These are phyloP conservation scores for Zelleria hepariella DNA, from an alignment of 2,888 invertebrate species.

Conservation along the genomic window DNA sequence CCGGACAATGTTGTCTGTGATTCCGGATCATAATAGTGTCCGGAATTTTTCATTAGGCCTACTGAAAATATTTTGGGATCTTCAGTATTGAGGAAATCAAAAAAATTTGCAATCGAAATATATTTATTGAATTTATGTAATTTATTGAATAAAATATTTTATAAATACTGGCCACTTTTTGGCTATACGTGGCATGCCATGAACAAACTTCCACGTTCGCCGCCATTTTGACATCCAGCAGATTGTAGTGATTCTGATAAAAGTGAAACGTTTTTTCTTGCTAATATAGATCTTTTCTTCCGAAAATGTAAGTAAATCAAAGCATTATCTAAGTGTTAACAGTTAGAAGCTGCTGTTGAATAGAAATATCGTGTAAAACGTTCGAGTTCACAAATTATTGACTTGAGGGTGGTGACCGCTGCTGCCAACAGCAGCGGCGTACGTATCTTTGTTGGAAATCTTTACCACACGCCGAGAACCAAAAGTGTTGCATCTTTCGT, in stretches of 20 bases:
- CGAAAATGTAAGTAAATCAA: conserved; percentile 65
- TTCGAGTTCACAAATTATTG: conserved; percentile 21
- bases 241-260: conserved; percentile 77
- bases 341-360: not conserved
- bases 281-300: conserved; percentile 68
- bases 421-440: conserved; percentile 69
- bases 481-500: not conserved
- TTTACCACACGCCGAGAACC: conserved; percentile 8
- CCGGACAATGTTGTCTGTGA: too few relatives aligned
- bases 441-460: conserved; percentile 44
- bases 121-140: not conserved
- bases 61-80: not conserved
- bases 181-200: conserved; percentile 85
- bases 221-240: conserved; percentile 86
- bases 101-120: not conserved
- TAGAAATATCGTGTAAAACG: not conserved
- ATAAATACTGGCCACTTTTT: conserved; percentile 59
- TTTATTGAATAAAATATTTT: conserved; percentile 14
- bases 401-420: conserved; percentile 69
- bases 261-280: conserved; percentile 78
- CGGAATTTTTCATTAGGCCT: not conserved
- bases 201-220: conserved; percentile 84
- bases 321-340: not conserved
- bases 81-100: not conserved
- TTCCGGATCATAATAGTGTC: not conserved